Evolutionary conservation across 2,797 vertebrate genomes (phyloP), one percentile per base, ranked within the genome.

Genomic region (Euthynnus affinis): DNA sequence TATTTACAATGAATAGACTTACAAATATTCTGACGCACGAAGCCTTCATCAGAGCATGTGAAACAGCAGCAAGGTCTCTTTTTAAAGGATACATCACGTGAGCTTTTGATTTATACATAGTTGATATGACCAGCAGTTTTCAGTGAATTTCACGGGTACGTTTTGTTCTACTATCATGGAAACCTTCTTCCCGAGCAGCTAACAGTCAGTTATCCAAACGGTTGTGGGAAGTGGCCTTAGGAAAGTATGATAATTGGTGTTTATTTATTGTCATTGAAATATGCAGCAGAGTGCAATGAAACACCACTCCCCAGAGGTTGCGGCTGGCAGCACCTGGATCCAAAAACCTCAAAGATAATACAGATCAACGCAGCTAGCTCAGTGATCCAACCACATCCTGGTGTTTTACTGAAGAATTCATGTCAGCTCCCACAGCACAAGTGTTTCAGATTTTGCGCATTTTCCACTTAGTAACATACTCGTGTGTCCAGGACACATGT

Each of bases 191-290:
- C 46, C 14, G 46, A 74, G 67, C 37, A 46, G 59, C 74, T 61
- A 57, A 56, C 37, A 52, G 63, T 67, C 46, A 25, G 49, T 67
- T 53, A 17, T 72, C 72, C 67, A 88, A 70, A 53, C 69, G 40
- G 53, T 76, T 82, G 83, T 73, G 85, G 89, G 82, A 88, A 85
- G 78, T 48, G 37, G 85, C 82, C 61, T 70, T 55, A 79, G 88
- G 90, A 93, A 94, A 89, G 86, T 82, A 91, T 90, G 90, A 88
- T 91, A 93, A 93, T 93, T 89, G 83, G 34, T 91, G 88, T 93
- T 93, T 93, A 89, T 94, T 93, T 92, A 90, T 92, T 92, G 88
- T 90, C 87, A 80, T 74, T 83, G 72, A 91, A 93, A 85, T 88
- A 89, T 88, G 90, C 83, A 81, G 74, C 68, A 13, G 55, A 29